Evolutionary conservation across 2,113 vertebrate species (phyloP).

Genomic region (Eulacestoma nigropectus): DNA sequence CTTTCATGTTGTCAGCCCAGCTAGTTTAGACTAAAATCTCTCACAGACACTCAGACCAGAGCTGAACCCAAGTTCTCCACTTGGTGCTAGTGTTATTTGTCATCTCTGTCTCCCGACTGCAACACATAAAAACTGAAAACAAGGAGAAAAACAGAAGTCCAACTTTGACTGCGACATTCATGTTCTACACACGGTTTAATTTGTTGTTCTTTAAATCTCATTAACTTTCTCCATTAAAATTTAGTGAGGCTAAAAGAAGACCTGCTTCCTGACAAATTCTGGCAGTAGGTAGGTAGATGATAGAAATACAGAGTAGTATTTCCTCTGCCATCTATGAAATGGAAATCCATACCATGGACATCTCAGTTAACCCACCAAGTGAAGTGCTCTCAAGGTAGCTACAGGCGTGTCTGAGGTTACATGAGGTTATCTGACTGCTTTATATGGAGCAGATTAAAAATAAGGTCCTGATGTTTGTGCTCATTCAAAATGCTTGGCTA

Average conservation of each 20-base stretch:
- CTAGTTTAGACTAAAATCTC: neutral
- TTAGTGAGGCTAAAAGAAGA: neutral
- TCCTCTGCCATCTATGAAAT: neutral
- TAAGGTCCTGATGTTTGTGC: neutral
- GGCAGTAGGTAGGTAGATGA: neutral
- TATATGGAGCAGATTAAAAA: neutral
- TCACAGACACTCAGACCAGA: neutral
- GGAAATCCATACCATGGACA: neutral
- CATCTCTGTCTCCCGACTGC: neutral
- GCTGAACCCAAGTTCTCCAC: neutral
- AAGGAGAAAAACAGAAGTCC: neutral
- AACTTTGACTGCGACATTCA: neutral
- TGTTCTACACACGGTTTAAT: neutral
- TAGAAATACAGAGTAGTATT: neutral
- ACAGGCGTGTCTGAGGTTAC: neutral
- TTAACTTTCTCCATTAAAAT: neutral
- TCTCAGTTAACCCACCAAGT: neutral
- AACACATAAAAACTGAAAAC: neutral
- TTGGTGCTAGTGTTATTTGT: neutral
- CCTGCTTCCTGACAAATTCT: neutral
- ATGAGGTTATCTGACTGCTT: neutral
- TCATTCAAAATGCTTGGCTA: neutral
- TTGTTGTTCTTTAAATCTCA: neutral
- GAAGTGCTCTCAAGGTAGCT: neutral
- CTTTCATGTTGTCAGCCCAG: neutral